These are phyloP conservation scores for Barnardius zonarius DNA, from an alignment of 2,113 vertebrate species.

Conservation along the genomic window DNA sequence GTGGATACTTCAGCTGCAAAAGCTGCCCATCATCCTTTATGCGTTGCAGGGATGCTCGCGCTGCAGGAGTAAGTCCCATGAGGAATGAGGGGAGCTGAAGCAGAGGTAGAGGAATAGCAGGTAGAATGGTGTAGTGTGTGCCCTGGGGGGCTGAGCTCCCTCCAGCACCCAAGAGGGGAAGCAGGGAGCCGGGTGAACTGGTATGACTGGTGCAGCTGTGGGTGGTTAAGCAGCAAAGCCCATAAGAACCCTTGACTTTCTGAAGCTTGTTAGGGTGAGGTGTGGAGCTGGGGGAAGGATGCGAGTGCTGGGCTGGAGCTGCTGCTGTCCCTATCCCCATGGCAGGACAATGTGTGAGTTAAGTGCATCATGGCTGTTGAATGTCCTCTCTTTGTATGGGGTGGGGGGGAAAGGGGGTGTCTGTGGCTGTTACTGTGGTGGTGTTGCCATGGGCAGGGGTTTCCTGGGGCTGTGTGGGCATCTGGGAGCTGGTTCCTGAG, in stretches of 20 bases:
- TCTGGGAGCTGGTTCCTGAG: neutral
- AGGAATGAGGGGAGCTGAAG: neutral
- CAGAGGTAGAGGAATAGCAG: neutral
- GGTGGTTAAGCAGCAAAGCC: neutral
- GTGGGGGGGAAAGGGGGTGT: too few species aligned
- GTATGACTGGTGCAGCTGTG: neutral
- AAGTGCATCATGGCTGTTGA: neutral
- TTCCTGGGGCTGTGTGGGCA: neutral
- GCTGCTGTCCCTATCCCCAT: accelerated
- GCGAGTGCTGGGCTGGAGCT: accelerated
- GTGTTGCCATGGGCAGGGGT: neutral
- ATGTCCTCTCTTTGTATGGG: neutral
- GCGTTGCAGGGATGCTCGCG: neutral
- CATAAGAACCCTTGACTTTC: accelerated
- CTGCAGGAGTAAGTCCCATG: neutral
- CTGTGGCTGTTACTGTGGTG: neutral
- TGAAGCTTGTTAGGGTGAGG: neutral
- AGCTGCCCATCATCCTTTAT: neutral
- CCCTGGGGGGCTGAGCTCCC: neutral
- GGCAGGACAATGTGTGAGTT: neutral
- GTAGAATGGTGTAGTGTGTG: neutral
- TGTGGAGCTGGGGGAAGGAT: neutral
- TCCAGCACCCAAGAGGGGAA: neutral
- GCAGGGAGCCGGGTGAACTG: neutral
- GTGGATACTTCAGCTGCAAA: neutral